Evolutionary conservation across 2,797 vertebrate genomes (phyloP), one percentile per base, ranked within the genome.

Genomic region (Malurus splendens): DNA sequence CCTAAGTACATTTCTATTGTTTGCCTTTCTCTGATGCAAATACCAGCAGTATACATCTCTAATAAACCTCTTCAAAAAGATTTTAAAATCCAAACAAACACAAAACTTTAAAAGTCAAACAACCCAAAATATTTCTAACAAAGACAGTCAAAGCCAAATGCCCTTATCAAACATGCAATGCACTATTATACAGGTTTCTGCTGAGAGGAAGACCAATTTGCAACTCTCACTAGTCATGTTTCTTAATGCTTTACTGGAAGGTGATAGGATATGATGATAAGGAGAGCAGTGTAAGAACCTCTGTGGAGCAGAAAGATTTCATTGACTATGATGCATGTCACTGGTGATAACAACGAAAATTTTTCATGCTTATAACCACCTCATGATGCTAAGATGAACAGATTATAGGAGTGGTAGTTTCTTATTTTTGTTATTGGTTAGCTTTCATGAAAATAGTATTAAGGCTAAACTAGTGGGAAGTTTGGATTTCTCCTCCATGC

Each of bases 221-320:
- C 84, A 74, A 62, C 67, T 73, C 56, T 83, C 67, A 82, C 71
- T 87, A 87, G 78, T 91, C 82, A 68, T 57, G 68, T 77, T 92
- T 90, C 89, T 91, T 85, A 90, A 92, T 84, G 60, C 0, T 2
- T 79, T 88, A 84, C 45, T 84, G 68, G 68, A 91, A 89, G 30
- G 84, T 68, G 90, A 73, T 79, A 94, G 84, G 84, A 86, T 79
- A 85, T 27, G 73, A 90, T 80, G 90, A 91, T 86, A 86, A 79
- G 42, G 73, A 77, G 39, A 87, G 55, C 57, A 44, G n/a, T 20
- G 50, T 72, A 87, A 90, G 79, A 85, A 80, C 51, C 51, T 92
- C 65, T 55, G 42, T 4, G 68, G 51, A 87, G 79, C 82, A 89
- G 55, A 74, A 92, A 87, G 74, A 89, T 68, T 92, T 92, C 77